These are phyloP conservation scores for Neotoxoptera formosana DNA, from an alignment of 1,140 invertebrate genomes.

Conservation along the genomic window DNA sequence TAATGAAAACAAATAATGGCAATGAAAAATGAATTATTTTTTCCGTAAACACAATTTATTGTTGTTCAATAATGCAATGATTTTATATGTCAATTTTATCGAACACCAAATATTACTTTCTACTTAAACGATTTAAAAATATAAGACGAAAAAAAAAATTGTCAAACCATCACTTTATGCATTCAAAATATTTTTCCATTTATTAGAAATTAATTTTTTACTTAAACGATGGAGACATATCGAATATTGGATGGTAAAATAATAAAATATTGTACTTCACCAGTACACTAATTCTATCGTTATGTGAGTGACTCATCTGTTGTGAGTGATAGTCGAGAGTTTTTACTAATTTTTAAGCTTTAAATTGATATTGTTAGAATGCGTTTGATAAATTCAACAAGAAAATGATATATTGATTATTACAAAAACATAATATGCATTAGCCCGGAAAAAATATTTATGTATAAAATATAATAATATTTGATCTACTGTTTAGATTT, in stretches of 20 bases:
- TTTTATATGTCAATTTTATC: background rate
- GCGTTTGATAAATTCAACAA: background rate
- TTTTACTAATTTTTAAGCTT: background rate
- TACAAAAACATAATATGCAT: background rate
- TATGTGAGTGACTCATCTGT: too few species aligned
- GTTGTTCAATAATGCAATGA: background rate
- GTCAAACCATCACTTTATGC: background rate
- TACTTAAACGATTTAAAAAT: background rate
- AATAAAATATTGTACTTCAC: background rate
- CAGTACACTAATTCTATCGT: background rate
- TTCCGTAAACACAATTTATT: background rate
- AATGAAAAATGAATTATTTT: background rate
- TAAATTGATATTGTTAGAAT: background rate
- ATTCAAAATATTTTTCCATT: too few species aligned
- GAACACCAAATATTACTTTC: background rate
- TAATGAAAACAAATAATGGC: background rate
- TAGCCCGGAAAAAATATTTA: background rate
- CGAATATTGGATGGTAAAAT: background rate
- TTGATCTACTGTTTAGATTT: background rate
- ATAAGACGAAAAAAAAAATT: background rate
- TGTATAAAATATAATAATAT: background rate
- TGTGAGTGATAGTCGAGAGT: background rate
- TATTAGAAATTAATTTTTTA: background rate
- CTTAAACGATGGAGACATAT: too few species aligned
- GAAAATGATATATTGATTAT: background rate